These are phyloP conservation scores for Drosophila suboccidentalis DNA, from an alignment of 2,888 invertebrate species.

Conservation along the genomic window DNA sequence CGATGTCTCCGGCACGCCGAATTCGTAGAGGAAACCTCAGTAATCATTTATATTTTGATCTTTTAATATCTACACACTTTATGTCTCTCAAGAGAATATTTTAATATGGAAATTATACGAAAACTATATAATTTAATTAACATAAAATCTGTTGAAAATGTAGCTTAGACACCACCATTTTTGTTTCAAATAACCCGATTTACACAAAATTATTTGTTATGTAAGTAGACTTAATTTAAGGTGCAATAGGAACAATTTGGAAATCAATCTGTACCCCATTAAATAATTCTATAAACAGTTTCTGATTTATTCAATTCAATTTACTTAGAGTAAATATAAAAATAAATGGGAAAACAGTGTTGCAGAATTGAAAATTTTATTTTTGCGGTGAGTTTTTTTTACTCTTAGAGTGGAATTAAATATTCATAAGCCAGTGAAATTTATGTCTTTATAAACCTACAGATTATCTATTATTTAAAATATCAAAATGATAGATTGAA, in stretches of 20 bases:
- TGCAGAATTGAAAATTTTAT: too few species aligned
- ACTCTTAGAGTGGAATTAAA: background rate
- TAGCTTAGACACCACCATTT: background rate
- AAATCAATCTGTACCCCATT: too few species aligned
- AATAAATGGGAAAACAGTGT: too few species aligned
- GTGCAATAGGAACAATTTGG: too few species aligned
- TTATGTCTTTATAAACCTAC: background rate
- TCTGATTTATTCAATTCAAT: too few species aligned
- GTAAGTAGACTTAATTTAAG: too few species aligned
- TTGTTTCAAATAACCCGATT: too few species aligned
- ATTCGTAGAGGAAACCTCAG: background rate
- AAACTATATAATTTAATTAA: background rate
- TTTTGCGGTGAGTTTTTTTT: background rate
- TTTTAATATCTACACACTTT: background rate
- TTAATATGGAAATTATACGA: background rate
- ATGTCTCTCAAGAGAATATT: background rate
- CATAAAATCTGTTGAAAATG: background rate
- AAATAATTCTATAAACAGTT: too few species aligned
- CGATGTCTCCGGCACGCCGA: constrained; percentile 4
- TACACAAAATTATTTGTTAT: too few species aligned
- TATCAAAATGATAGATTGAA: background rate
- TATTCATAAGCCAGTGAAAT: background rate
- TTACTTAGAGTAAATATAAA: too few species aligned
- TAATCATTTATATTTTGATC: background rate
- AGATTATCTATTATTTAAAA: background rate